Evolutionary conservation across 2,888 invertebrate genomes (phyloP).

Genomic region (Sarcophaga carnaria): DNA sequence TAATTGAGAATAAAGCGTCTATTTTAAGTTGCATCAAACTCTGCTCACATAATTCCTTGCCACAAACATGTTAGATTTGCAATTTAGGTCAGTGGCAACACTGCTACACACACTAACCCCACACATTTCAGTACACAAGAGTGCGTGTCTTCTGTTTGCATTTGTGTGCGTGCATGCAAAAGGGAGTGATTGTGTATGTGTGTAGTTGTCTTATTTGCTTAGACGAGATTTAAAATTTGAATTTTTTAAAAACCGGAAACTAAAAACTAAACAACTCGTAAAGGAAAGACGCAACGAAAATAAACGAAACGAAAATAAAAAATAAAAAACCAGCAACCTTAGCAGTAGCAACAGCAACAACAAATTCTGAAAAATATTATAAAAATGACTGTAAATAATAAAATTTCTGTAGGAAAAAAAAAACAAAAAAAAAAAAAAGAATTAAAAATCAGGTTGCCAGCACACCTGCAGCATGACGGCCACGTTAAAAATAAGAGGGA

Average conservation of each 20-base stretch:
- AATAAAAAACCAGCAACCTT: not conserved
- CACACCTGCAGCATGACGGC: constrained; percentile 59
- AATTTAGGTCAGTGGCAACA: no score
- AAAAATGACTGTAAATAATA: constrained; percentile 34
- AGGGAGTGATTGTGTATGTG: constrained; percentile 1
- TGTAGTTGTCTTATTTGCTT: constrained; percentile 49
- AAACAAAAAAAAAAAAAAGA: not conserved
- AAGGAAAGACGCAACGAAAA: constrained; percentile 32
- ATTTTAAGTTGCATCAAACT: no score
- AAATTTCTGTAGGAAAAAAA: constrained; percentile 5
- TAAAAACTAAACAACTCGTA: constrained; percentile 52
- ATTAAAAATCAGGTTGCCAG: constrained; percentile 59
- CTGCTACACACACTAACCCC: no score
- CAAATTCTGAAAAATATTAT: constrained; percentile 13
- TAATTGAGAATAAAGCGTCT: no score
- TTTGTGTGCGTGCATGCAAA: not conserved
- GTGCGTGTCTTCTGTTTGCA: constrained; percentile 1
- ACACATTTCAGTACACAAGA: no score
- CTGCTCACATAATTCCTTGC: no score
- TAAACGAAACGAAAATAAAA: not conserved
- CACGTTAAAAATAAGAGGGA: constrained; percentile 47
- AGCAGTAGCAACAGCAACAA: no score
- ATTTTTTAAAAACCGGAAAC: constrained; percentile 55
- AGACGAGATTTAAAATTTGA: constrained; percentile 57
- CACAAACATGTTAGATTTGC: no score